Conservation (phyloP, 2,113 vertebrate species). For the Ictidomys tridecemlineatus region DNA sequence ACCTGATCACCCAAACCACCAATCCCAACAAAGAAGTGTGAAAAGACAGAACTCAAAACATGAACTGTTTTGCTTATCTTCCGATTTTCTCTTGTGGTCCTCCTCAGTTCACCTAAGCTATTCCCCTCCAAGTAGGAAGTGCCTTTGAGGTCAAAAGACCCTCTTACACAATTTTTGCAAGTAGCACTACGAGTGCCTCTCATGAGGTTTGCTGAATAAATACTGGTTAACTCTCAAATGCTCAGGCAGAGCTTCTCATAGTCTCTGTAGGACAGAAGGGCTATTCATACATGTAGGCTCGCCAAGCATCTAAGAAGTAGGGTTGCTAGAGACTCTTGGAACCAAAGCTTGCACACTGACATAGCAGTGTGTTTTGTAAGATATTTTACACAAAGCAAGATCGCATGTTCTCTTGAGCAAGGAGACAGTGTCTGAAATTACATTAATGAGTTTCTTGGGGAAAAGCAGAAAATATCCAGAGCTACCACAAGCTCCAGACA, state of each 20-base stretch:
- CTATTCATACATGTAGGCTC: constrained; percentile 48
- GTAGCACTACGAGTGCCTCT: neutral
- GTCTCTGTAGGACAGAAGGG: constrained; percentile 64
- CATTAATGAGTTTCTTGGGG: constrained; percentile 35
- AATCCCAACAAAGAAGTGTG: neutral
- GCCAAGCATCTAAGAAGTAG: constrained; percentile 17
- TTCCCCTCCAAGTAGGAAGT: neutral
- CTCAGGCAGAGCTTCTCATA: neutral
- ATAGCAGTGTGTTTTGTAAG: constrained; percentile 9
- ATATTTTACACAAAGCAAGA: neutral
- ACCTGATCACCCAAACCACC: constrained; percentile 41
- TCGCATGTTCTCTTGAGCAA: neutral
- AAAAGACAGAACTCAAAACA: constrained; percentile 35
- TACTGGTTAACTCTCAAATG: neutral
- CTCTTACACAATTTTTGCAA: neutral
- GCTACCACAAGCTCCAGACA: neutral
- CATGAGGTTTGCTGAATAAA: neutral
- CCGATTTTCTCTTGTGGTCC: constrained; percentile 24
- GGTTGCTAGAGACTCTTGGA: constrained; percentile 49
- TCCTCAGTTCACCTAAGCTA: neutral
- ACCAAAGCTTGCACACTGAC: constrained; percentile 51
- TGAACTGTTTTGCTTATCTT: constrained; percentile 46
- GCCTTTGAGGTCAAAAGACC: constrained; percentile 32
- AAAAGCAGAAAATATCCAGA: constrained; percentile 1
- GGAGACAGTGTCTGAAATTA: constrained; percentile 12